phyloP scores from a whole-genome alignment of 2,888 invertebrate genomes.

The Strigamia transsilvanica region DNA sequence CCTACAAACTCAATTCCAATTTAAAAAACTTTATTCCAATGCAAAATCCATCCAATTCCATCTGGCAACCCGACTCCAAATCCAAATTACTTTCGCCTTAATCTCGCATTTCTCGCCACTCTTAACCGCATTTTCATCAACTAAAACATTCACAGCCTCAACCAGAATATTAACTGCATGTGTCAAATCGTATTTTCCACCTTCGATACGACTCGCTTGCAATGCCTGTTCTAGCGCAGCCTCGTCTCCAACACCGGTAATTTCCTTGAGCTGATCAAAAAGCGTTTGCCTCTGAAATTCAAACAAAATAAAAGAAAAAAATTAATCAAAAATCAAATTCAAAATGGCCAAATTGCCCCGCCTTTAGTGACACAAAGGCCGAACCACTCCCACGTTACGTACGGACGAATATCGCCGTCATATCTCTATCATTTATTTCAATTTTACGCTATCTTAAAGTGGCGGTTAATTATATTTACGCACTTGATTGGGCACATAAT shows the following conservation, averaged over 20 bases:
- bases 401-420: not conserved
- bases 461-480: not conserved
- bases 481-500: conserved; percentile 57
- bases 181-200: conserved; percentile 62
- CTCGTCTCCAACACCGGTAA: conserved; percentile 60
- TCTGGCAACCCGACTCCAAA: too few species aligned
- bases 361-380: not conserved
- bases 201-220: conserved; percentile 61
- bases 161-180: conserved; percentile 61
- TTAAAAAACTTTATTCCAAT: too few species aligned
- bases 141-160: conserved; percentile 58
- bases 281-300: conserved; percentile 54
- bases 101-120: conserved; percentile 43
- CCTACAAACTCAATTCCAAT: too few species aligned
- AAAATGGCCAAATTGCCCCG: not conserved
- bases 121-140: conserved; percentile 58
- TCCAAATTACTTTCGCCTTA: not conserved
- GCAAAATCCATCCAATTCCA: too few species aligned
- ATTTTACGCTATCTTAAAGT: not conserved
- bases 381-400: too few species aligned
- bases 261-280: conserved; percentile 58
- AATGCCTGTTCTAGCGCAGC: conserved; percentile 61
- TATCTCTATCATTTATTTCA: not conserved
- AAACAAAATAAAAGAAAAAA: not conserved
- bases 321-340: not conserved